Base-by-base conservation (phyloP, 2,113 vertebrate genomes). In the Piliocolobus tephrosceles region DNA sequence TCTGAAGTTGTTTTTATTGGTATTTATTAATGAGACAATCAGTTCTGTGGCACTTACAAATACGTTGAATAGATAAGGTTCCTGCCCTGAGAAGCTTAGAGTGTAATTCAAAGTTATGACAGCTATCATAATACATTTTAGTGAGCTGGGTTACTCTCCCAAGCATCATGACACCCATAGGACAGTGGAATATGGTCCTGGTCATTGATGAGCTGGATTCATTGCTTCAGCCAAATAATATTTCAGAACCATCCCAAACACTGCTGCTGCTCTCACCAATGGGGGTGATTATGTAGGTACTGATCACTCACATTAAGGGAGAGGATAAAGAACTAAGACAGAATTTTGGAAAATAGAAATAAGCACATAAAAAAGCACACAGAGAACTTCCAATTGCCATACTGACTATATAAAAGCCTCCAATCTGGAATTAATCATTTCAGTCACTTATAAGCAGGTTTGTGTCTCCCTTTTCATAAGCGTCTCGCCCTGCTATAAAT, bases 151-250 rank as follows among this genome's bases (percentile, higher is more conserved):
- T 38, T 90, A 47, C 73, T 97, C 91, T 97, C 96, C 97, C 97
- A 96, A 97, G 95, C 97, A 97, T 98, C 98, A 91, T 32, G 95
- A 97, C 96, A 95, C 98, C 98, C 98, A 50, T 11, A 98, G 98
- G 98, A 99, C 84, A 82, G 13, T 73, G 87, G 88, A 95, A 85
- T 98, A 94, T 72, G 90, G 68, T 95, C 94, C 81, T 47, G 95
- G 97, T 94, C 97, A 97, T 91, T 96, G 97, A 98, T 95, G 98
- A 98, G 96, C 95, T 96, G 64, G 96, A 98, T 98, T 99, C 98
- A 98, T 97, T 96, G 95, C 98, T 94, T 78, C 75, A 98, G 61
- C 47, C 52, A 40, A 91, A n/a, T 35, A 35, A 52, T 80, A 97
- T 92, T 97, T 97, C 94, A 88, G 95, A 95, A 95, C 20, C 55